Evolutionary conservation across 2,888 invertebrate species (phyloP).

Genomic region (Drosophila atroscutellata): DNA sequence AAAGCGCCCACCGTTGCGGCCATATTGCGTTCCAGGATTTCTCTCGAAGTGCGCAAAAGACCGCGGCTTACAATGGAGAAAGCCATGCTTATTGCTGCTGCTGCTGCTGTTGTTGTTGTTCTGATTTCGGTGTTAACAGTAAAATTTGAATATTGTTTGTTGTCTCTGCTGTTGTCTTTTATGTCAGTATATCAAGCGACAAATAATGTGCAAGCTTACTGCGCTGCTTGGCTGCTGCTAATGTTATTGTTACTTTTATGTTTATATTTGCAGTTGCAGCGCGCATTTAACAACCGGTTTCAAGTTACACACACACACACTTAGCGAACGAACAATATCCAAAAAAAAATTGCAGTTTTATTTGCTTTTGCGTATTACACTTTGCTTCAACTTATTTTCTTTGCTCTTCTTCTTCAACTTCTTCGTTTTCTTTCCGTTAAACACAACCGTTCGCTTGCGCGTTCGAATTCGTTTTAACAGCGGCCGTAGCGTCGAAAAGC

Average conservation of each 20-base stretch:
- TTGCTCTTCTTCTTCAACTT: constrained; percentile 24
- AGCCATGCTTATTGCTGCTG: constrained; percentile 61
- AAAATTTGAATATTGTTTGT: constrained; percentile 21
- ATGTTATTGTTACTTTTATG: constrained; percentile 26
- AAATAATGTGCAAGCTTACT: constrained; percentile 51
- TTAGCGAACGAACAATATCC: constrained; percentile 17
- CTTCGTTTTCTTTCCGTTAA: constrained; percentile 45
- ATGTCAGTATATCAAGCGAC: constrained; percentile 39
- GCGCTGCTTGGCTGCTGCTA: constrained; percentile 44
- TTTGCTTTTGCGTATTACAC: constrained; percentile 58
- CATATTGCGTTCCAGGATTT: constrained; percentile 81
- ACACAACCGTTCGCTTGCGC: constrained; percentile 72
- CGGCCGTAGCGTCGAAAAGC: constrained; percentile 46
- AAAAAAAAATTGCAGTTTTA: constrained; percentile 41
- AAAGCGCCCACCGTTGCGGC: constrained; percentile 65
- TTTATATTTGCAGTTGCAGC: constrained; percentile 51
- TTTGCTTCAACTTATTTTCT: constrained; percentile 36
- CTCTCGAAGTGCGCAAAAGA: constrained; percentile 80
- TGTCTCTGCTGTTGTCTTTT: constrained; percentile 13
- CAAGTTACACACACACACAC: constrained; percentile 22
- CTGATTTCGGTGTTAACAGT: constrained; percentile 17
- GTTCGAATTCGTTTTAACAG: constrained; percentile 76
- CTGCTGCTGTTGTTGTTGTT: constrained; percentile 22
- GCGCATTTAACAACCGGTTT: constrained; percentile 72
- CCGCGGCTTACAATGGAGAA: constrained; percentile 78